Evolutionary conservation across 1,140 invertebrate species (phyloP), one percentile per base, ranked within the genome.

Genomic region (Drosophila pseudoananassae): DNA sequence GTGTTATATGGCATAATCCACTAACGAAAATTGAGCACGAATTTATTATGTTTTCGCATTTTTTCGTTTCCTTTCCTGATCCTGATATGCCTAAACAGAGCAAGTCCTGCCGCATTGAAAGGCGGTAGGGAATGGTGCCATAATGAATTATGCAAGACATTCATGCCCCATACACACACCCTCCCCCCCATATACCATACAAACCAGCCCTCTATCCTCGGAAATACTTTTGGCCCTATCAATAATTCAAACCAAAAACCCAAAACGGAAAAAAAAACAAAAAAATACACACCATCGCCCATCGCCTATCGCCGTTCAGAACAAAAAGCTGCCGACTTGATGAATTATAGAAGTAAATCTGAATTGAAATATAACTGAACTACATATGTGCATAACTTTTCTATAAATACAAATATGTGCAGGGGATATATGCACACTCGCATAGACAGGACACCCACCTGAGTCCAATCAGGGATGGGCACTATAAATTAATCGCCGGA

Each of bases 1-100:
- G 82, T 85, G 82, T 85, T 87, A 87, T 85, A 85, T 85, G 78
- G 82, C 78, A 88, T 87, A 87, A 87, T 87, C 82, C 83, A 88
- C 82, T 87, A 87, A 88, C 83, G 84, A 83, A 87, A 87, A 87
- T 87, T 87, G 82, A 83, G 82, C 78, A 78, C 70, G 78, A 87
- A 87, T 88, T 87, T 87, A 87, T 87, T 88, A 87, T 87, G 82
- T 84, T 85, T 81, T 87, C 65, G 63, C 50, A 69, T 69, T 69
- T 69, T 55, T 73, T 46, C 23, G 20, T 17, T 9, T 20, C 10
- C 33, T 70, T 72, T 61, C 43, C 33, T 29, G n/a, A 38, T 43
- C 27, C 55, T 27, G 4, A 76, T 77, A 68, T 77, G 81, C 81
- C 81, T 81, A 87, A 72, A 76, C 76, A 72, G 64, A 36, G 12